Percentiles rank a stretch among this genome's conserved stretches.
These are phyloP conservation scores for Tolmerus cingulatus DNA, from an alignment of 2,888 invertebrate species.

Conservation along the genomic window DNA sequence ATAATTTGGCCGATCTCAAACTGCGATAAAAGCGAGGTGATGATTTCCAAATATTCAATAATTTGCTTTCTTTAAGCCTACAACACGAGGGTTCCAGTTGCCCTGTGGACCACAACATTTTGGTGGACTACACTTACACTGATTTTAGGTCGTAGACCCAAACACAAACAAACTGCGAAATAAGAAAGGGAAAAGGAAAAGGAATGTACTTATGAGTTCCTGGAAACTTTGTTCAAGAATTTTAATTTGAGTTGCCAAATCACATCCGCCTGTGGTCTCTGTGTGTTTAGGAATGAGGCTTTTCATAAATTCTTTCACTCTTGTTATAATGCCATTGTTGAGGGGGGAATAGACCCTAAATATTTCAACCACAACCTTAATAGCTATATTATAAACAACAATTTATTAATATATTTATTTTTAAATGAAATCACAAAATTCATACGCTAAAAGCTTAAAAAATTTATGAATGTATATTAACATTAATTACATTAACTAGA, in stretches of 20 bases:
- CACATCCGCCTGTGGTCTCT: neutral
- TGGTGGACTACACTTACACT: neutral
- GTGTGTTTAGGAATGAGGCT: neutral
- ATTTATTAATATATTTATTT: too few relatives aligned
- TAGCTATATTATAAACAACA: too few relatives aligned
- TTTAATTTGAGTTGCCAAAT: neutral
- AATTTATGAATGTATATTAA: too few relatives aligned
- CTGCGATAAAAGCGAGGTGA: neutral
- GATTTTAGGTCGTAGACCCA: neutral
- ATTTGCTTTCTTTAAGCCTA: neutral
- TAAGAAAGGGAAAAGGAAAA: neutral
- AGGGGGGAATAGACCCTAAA: too few relatives aligned
- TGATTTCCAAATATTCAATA: slow-evolving; percentile 16
- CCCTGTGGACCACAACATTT: neutral
- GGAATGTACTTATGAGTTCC: neutral
- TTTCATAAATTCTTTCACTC: neutral
- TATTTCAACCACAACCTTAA: too few relatives aligned
- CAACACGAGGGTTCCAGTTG: neutral
- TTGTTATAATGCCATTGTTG: neutral
- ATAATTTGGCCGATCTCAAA: neutral
- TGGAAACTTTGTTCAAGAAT: neutral
- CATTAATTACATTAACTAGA: too few relatives aligned
- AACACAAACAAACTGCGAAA: neutral
- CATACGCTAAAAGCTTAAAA: too few relatives aligned
- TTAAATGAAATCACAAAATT: too few relatives aligned